Evolutionary conservation across 1,140 invertebrate genomes (phyloP), one percentile per base, ranked within the genome.

Genomic region (Drosophila albomicans): DNA sequence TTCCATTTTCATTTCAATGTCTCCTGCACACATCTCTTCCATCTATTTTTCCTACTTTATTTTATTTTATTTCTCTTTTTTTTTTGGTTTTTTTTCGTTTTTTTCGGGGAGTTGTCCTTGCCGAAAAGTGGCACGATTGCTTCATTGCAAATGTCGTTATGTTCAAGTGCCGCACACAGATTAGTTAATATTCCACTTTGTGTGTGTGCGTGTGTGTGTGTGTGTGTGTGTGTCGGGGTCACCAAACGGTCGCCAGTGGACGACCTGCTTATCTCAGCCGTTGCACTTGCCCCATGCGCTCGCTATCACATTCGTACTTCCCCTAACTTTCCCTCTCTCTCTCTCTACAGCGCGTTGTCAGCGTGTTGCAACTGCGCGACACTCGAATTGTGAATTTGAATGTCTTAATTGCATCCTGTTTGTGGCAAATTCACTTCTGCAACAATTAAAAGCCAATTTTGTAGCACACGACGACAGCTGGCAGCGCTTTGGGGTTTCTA

Each of bases 371-470:
- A 43, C 32, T 15, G 51, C 52, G 25, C 63, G 49, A 61, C 28
- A 59, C 67, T 78, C 28, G 30, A 57, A 59, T 77, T 16, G 59
- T 74, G 59, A 81, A 64, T 67, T 78, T 74, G 66, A 81, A 82
- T 81, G 85, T 89, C 85, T 88, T 89, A 88, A 88, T 88, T 88
- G 78, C 85, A 89, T 88, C 81, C 85, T 85, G 85, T 82, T 89
- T 82, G 81, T 78, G 78, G 85, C 85, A 85, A 89, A 88, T 89
- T 88, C 85, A 85, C 85, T 88, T 89, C 71, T 70, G 81, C 78
- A 79, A 71, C 85, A 88, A 88, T 88, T 88, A 88, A 89, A 82
- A 89, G 85, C 81, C 85, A 88, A 89, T 88, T 88, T 84, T 64
- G 66, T 15, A 46, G 77, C 68, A 49, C 45, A 13, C 66, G 51